A percentile compares a stretch with the other conserved stretches of the same genome.
phyloP scores from a whole-genome alignment of 2,113 vertebrate genomes.

The Chloropsis hardwickii region DNA sequence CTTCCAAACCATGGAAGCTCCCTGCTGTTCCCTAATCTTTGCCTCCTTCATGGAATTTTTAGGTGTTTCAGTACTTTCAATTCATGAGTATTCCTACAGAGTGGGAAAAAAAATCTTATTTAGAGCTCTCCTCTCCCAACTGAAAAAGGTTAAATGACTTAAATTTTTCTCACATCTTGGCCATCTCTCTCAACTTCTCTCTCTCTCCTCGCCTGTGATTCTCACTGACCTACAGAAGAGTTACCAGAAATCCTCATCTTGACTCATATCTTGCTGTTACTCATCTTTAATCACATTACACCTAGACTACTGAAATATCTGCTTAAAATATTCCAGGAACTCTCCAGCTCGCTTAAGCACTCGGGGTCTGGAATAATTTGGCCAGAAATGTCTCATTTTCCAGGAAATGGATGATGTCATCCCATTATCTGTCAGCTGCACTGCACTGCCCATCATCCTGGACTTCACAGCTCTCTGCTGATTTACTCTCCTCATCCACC shows the following conservation, averaged over 20 bases:
- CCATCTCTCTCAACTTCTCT: not conserved
- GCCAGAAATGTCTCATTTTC: slow-evolving; percentile 31
- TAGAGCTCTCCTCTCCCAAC: not conserved
- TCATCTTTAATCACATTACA: slow-evolving; percentile 25
- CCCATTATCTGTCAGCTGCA: slow-evolving; percentile 45
- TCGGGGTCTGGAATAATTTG: not conserved
- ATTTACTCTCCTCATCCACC: slow-evolving; percentile 4
- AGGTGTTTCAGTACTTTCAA: not conserved
- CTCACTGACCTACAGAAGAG: not conserved
- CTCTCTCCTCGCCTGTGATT: not conserved
- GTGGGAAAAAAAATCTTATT: not conserved
- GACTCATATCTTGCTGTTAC: slow-evolving; percentile 18
- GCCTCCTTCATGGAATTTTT: not conserved
- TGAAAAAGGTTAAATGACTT: not conserved
- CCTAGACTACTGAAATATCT: slow-evolving; percentile 33
- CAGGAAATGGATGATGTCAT: slow-evolving; percentile 63
- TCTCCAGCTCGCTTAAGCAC: not conserved
- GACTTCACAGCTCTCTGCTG: slow-evolving; percentile 8
- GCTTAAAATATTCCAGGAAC: slow-evolving; percentile 11
- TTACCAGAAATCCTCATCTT: not conserved
- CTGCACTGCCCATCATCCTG: not conserved
- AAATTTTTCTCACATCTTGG: not conserved
- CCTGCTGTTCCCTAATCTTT: not conserved
- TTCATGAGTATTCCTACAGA: not conserved
- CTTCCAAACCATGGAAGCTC: not conserved